Evolutionary conservation across 2,888 invertebrate genomes (phyloP), one percentile per base, ranked within the genome.

Genomic region (Acrocyrtus sp.): DNA sequence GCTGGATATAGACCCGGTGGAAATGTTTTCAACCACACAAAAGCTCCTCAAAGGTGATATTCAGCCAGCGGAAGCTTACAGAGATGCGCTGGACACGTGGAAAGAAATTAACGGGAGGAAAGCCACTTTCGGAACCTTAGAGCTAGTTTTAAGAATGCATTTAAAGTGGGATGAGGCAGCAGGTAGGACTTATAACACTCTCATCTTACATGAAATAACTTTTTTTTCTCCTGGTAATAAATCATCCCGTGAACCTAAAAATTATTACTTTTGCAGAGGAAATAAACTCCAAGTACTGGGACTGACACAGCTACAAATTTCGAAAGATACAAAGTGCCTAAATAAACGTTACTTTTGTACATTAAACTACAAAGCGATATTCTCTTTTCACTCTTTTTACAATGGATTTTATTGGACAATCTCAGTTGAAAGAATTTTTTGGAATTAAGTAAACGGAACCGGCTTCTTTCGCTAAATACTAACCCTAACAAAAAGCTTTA

Each of bases 21-120:
- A 76, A 67, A 78, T 78, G 76, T 78, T 76, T 63, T 76, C 78
- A 10, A 78, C 74, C 0, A 51, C 72, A 5, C 72, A 74, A 41
- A 78, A 78, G 47, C 53, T 78, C 0, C 39, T 66, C 3, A 73
- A 70, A 50, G 72, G 74, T 53, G 60, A 72, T 47, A 76, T 78
- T 48, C 76, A 76, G 39, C 60, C 61, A 1, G 65, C 76, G 0
- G 72, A 78, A 54, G 78, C 78, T 0, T 76, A 66, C 39, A 51
- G 76, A 63, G 78, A 78, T 29, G 76, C 67, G 6, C 21, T 78
- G 19, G 76, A 76, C 47, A 74, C 68, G 4, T 78, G 78, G 78
- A 76, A 75, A 41, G 73, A 76, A 65, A 75, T 73, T 41, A 60
- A 62, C 22, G 78, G 76, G 15, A 68, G 56, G 43, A 62, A 63